A percentile compares a stretch with the other conserved stretches of the same genome.
phyloP scores from a whole-genome alignment of 2,797 vertebrate species.

The Bufotes viridis region DNA sequence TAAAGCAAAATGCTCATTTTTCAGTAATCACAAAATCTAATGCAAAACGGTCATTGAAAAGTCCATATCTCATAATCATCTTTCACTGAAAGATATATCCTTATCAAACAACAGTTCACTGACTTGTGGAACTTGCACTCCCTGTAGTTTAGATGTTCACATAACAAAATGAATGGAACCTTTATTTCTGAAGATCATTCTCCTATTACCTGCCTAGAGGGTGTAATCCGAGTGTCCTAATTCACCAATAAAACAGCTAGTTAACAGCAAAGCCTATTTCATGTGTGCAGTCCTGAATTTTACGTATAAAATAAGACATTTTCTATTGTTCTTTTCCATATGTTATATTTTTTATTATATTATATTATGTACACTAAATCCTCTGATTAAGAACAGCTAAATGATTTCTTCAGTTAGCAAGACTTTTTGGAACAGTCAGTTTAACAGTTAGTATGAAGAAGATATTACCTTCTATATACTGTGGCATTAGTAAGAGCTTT shows the following conservation, averaged over 20 bases:
- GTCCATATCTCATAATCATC: slow-evolving; percentile 57
- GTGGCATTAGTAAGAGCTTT: not conserved
- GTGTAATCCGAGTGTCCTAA: slow-evolving; percentile 60
- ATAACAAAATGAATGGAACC: slow-evolving; percentile 60
- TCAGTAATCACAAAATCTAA: slow-evolving; percentile 44
- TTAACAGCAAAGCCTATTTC: slow-evolving; percentile 52
- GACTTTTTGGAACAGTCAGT: not conserved
- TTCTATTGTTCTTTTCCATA: not conserved
- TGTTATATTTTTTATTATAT: not conserved
- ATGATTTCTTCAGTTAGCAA: too few species aligned
- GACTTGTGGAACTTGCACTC: slow-evolving; percentile 56
- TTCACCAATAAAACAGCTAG: slow-evolving; percentile 58
- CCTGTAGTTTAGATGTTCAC: slow-evolving; percentile 62
- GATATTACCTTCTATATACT: not conserved
- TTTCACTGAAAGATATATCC: slow-evolving; percentile 61
- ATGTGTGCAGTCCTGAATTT: slow-evolving; percentile 20
- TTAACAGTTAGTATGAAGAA: not conserved
- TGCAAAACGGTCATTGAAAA: slow-evolving; percentile 39
- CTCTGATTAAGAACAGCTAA: too few species aligned
- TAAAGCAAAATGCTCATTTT: slow-evolving; percentile 34
- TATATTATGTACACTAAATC: not conserved
- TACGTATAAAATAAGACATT: not conserved
- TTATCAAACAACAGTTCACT: slow-evolving; percentile 63
- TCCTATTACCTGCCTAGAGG: slow-evolving; percentile 62
- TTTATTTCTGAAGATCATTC: slow-evolving; percentile 59